Conservation (phyloP, 35 echinoderm and acorn worm genomes). For the Lytechinus pictus region DNA sequence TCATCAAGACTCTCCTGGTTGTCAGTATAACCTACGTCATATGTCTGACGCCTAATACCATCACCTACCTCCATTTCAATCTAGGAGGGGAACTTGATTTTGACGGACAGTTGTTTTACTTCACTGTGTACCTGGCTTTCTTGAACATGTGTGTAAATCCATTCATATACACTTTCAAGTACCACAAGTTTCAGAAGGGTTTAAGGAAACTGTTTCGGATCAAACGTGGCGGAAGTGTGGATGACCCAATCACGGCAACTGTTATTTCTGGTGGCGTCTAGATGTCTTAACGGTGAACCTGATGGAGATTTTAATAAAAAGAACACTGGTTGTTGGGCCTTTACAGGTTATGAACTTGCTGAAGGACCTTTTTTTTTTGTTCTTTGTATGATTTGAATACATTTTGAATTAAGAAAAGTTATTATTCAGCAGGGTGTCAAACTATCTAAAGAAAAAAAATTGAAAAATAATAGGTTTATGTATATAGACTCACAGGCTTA, state of each 20-base stretch:
- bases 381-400: too few species aligned
- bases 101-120: conserved; percentile 46
- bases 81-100: conserved; percentile 22
- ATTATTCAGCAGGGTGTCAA: too few species aligned
- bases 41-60: conserved; percentile 60
- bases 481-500: too few species aligned
- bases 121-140: conserved; percentile 63
- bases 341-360: too few species aligned
- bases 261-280: background rate
- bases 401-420: too few species aligned
- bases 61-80: conserved; percentile 57
- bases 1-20: conserved; percentile 74
- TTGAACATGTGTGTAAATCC: conserved; percentile 86
- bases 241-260: background rate
- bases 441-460: too few species aligned
- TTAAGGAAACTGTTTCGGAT: background rate
- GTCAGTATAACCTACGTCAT: conserved; percentile 68
- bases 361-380: too few species aligned
- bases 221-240: background rate
- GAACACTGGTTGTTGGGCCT: too few species aligned
- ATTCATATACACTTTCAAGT: conserved; percentile 81
- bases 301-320: too few species aligned
- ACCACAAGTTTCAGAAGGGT: conserved; percentile 67
- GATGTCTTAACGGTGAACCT: background rate
- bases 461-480: too few species aligned